phyloP scores from a whole-genome alignment of 2,888 invertebrate genomes.

The Allacma fusca region DNA sequence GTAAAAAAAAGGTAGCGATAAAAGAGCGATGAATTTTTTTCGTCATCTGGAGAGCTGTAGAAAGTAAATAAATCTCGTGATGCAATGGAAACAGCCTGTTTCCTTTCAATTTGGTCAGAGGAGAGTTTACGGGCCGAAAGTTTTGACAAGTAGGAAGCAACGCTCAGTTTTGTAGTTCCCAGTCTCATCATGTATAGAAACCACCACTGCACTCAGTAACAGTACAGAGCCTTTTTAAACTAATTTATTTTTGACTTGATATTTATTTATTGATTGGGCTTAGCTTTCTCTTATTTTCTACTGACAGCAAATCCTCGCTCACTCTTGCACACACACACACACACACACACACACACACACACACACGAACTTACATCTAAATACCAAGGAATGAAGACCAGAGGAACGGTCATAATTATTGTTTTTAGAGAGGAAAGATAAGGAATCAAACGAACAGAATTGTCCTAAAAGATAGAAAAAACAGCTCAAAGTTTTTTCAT shows the following conservation, averaged over 20 bases:
- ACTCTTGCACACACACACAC: too few relatives aligned
- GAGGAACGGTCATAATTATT: not conserved
- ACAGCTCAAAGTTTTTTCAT: not conserved
- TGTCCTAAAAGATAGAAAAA: not conserved
- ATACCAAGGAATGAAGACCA: too few relatives aligned
- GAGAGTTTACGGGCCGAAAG: too few relatives aligned
- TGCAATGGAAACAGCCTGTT: not conserved
- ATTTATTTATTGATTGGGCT: not conserved
- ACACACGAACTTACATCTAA: too few relatives aligned
- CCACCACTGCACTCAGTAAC: not conserved
- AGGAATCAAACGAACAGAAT: not conserved
- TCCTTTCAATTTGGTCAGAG: not conserved
- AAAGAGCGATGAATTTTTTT: not conserved
- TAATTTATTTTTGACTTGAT: constrained; percentile 6
- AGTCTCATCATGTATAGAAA: too few relatives aligned
- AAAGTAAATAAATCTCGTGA: not conserved
- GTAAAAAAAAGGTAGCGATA: not conserved
- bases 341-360: too few relatives aligned
- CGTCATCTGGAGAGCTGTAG: not conserved
- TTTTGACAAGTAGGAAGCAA: too few relatives aligned
- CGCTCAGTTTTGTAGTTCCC: too few relatives aligned
- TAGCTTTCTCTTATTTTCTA: constrained; percentile 7
- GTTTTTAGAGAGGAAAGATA: not conserved
- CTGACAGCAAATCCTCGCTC: not conserved
- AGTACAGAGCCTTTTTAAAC: not conserved